Evolutionary conservation across 2,888 invertebrate genomes (phyloP), one percentile per base, ranked within the genome.

Genomic region (Mythimna albipuncta): DNA sequence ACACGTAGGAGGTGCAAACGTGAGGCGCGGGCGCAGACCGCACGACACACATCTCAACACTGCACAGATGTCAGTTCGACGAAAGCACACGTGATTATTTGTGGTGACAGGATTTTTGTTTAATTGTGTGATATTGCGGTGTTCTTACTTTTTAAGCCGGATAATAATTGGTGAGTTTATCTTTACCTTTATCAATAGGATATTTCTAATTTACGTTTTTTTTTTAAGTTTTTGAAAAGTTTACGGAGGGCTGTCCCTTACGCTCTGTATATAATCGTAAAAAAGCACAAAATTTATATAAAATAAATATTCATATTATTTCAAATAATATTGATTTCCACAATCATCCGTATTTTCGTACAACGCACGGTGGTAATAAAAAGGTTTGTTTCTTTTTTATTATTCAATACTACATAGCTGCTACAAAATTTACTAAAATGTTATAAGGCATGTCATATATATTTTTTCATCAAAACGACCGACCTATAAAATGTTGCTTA

Each of bases 1-100:
- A 80, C 82, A 83, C 85, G 87, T 87, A 87, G 68, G 69, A 75
- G 74, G 85, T 85, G 83, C 83, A 89, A 84, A 89, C 90, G 90
- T 90, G 89, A 82, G 66, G 38, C 57, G 71, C 69, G 55, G 64
- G 69, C 77, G 79, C 80, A 75, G 79, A 6, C 68, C 44, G 65
- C 66, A 66, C 63, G 68, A 78, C 76, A 64, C 63, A 73, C 66
- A 63, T 65, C 78, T 59, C 63, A 55, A 72, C 85, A 81, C 79
- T 79, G 58, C 72, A 73, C 64, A 80, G 64, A 80, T 75, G 67
- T 77, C 67, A 75, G 71, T 87, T 58, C 69, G 59, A 63, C 64
- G 35, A 44, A 32, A 26, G 62, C 74, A 69, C 75, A 69, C 75
- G 83, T 84, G 79, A 75, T 71, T 75, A 64, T 55, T 52, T 69